Evolutionary conservation across 2,113 vertebrate species (phyloP).

Genomic region (Centropristis striata): DNA sequence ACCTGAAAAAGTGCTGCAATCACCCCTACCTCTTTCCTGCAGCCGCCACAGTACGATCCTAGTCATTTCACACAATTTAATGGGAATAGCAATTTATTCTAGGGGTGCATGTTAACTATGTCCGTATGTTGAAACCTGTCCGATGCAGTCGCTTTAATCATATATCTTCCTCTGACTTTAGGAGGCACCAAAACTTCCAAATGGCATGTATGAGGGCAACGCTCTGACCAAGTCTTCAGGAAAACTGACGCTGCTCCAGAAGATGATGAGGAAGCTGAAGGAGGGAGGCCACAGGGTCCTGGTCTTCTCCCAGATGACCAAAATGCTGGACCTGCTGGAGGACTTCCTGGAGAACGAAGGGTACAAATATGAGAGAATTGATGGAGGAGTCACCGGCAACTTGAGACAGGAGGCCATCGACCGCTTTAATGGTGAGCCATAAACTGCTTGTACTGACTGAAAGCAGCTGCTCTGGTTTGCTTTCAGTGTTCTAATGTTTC

Average conservation of each 20-base stretch:
- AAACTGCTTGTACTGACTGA: not conserved
- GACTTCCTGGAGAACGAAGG: slow-evolving; percentile 97
- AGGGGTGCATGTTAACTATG: not conserved
- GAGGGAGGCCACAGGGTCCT: slow-evolving; percentile 96
- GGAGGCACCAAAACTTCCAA: slow-evolving; percentile 99
- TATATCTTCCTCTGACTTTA: slow-evolving; percentile 60
- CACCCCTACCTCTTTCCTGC: slow-evolving; percentile 98
- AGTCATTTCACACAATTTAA: not conserved
- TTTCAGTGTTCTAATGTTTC: slow-evolving; percentile 5
- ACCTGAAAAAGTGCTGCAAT: slow-evolving; percentile 99
- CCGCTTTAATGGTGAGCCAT: slow-evolving; percentile 92
- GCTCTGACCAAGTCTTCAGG: slow-evolving; percentile 95
- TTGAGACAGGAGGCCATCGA: slow-evolving; percentile 99
- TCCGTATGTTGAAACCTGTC: not conserved
- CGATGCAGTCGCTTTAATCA: not conserved
- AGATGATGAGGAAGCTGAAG: slow-evolving; percentile 97
- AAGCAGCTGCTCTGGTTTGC: not conserved
- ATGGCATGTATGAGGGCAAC: slow-evolving; percentile 97
- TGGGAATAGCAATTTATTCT: not conserved
- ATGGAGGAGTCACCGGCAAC: slow-evolving; percentile 96
- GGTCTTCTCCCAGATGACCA: slow-evolving; percentile 99
- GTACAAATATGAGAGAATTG: slow-evolving; percentile 97
- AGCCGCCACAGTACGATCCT: slow-evolving; percentile 90
- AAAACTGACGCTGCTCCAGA: slow-evolving; percentile 93
- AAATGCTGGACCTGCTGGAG: slow-evolving; percentile 97